phyloP scores from a whole-genome alignment of 1,140 invertebrate species.

The Lamellibrachia luymesi region DNA sequence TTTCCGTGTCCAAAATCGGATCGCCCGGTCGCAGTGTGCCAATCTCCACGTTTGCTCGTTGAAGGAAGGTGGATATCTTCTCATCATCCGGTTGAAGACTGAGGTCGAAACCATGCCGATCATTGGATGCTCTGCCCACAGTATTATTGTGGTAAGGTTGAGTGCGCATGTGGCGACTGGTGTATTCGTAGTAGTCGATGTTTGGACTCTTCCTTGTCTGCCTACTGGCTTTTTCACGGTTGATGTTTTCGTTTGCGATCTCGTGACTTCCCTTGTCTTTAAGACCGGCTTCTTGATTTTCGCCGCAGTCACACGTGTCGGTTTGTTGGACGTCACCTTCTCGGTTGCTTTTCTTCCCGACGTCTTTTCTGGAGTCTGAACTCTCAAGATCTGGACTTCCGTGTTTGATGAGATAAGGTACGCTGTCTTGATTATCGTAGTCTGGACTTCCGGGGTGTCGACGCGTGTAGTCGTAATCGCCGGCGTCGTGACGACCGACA shows the following conservation, averaged over 20 bases:
- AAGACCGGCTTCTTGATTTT: background rate
- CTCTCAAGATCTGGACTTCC: too few relatives aligned
- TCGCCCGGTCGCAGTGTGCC: background rate
- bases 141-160: background rate
- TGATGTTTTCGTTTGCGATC: background rate
- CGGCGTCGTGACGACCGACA: background rate
- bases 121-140: background rate
- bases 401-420: too few relatives aligned
- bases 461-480: background rate
- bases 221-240: background rate
- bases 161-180: background rate
- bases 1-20: background rate
- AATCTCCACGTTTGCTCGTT: background rate
- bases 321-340: background rate
- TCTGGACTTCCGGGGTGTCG: background rate
- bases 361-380: background rate
- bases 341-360: background rate
- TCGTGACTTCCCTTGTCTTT: background rate
- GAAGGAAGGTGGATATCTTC: background rate
- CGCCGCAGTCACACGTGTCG: too few relatives aligned
- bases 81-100: background rate
- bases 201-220: background rate
- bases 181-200: background rate
- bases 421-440: background rate
- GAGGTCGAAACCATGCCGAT: background rate